Percentiles rank a stretch among this genome's conserved stretches.
phyloP scores from a whole-genome alignment of 2,888 invertebrate genomes.

The Stictocephala bisonia region DNA sequence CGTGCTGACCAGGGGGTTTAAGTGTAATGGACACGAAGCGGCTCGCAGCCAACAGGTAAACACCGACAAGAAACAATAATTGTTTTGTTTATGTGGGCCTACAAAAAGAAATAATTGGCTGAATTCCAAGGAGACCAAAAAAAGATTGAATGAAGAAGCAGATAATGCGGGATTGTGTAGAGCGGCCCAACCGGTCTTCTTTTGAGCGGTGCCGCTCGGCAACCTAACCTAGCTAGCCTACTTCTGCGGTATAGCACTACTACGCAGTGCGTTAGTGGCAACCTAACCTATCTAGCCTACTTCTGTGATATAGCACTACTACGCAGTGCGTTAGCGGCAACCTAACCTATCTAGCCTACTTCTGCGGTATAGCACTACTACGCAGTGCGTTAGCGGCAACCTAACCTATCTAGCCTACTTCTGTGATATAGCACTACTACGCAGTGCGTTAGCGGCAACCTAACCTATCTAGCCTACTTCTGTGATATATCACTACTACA shows the following conservation, averaged over 20 bases:
- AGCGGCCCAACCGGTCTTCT: conserved; percentile 35
- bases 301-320: too few relatives aligned
- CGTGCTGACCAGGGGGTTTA: too few relatives aligned
- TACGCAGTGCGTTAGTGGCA: neutral
- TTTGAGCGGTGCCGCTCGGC: conserved; percentile 26
- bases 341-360: too few relatives aligned
- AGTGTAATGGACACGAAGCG: conserved; percentile 21
- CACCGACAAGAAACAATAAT: conserved; percentile 40
- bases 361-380: too few relatives aligned
- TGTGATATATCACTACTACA: too few relatives aligned
- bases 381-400: too few relatives aligned
- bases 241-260: neutral
- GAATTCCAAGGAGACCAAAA: conserved; percentile 43
- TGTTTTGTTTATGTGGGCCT: conserved; percentile 43
- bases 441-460: too few relatives aligned
- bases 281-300: too few relatives aligned
- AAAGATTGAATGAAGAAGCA: conserved; percentile 47
- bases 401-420: too few relatives aligned
- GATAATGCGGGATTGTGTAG: conserved; percentile 45
- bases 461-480: too few relatives aligned
- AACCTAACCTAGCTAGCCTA: neutral
- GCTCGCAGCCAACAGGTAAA: conserved; percentile 22
- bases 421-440: too few relatives aligned
- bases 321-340: too few relatives aligned
- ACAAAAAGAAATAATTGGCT: conserved; percentile 47